These are phyloP conservation scores for Piaya cayana DNA, from an alignment of 2,113 vertebrate species.

Conservation along the genomic window DNA sequence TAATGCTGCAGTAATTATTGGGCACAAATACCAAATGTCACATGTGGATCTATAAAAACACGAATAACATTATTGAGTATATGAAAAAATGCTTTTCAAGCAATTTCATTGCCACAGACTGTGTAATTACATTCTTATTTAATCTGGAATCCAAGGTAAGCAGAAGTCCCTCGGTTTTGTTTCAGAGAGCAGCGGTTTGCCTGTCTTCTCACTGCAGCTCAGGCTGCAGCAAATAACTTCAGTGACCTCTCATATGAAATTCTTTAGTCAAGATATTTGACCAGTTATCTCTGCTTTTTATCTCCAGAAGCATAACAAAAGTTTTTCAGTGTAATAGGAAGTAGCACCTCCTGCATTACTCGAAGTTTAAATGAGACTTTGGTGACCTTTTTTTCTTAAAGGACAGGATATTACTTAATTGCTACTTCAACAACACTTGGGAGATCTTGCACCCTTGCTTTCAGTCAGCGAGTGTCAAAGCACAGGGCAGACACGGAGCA, in stretches of 20 bases:
- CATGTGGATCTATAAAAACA: neutral
- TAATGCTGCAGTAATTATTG: neutral
- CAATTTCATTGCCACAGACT: constrained; percentile 11
- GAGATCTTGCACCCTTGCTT: neutral
- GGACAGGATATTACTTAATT: neutral
- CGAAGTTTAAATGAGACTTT: neutral
- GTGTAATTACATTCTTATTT: constrained; percentile 51
- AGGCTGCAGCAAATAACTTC: neutral
- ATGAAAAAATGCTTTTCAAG: neutral
- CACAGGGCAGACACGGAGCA: neutral
- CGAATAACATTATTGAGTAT: neutral
- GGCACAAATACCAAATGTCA: neutral
- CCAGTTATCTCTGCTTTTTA: neutral
- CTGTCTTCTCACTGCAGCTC: neutral
- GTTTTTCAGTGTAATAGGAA: neutral
- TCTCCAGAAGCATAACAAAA: neutral
- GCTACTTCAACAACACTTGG: neutral
- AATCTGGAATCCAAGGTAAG: neutral
- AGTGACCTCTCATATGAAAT: fast-evolving
- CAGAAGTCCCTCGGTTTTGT: neutral
- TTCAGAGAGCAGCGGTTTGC: neutral
- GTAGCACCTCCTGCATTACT: neutral
- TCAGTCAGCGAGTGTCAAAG: neutral
- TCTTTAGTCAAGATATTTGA: neutral
- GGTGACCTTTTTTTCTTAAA: neutral